Base-by-base conservation (phyloP, 2,888 invertebrate species). In the Ceriagrion tenellum region DNA sequence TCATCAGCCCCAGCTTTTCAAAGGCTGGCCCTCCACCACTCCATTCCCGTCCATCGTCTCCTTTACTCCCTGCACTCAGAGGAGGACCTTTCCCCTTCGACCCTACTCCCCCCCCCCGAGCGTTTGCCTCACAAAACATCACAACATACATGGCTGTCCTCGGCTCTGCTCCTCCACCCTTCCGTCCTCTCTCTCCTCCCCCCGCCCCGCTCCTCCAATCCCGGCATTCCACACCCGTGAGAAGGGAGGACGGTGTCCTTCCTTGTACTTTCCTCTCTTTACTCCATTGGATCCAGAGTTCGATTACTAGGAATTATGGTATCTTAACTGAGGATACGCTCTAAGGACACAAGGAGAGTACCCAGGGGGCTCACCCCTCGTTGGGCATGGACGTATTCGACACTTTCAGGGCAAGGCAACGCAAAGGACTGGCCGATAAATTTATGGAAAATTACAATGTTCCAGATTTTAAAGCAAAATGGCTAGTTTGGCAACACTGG, bases 51-150 rank as follows among this genome's bases (percentile, higher is more conserved):
- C 81, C 81, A n/a, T 0, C 69, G 40, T 69, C 93, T 26, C 74
- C 90, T 59, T 59, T 35, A 35, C 56, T 56, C 55, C 59, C 35
- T 91, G 90, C 90, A 91, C 93, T 93, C 69, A 47, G n/a, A n/a
- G n/a, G n/a, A n/a, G 35, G 81, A 35, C 81, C 81, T 81, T 81
- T 81, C 35, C 81, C 69, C n/a, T 69, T 35, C 63, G 63, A 4
- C 47, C 47, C 47, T 47, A 47, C 47, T 47, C 40, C 91, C 74
- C 26, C 26, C n/a, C 13, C 81, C 35, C 35, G 3, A 20, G 69
- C 30, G 35, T n/a, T 93, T 69, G 69, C 93, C 93, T 93, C 93
- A 93, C 93, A 93, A 93, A 93, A 93, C 93, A 93, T 69, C 93
- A 47, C 93, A 63, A 40, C 93, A 63, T 74, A 69, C 69, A 63